A percentile compares a stretch with the other conserved stretches of the same genome.
Evolutionary conservation across 2,888 invertebrate species (phyloP).

Genomic region (Tineola bisselliella): DNA sequence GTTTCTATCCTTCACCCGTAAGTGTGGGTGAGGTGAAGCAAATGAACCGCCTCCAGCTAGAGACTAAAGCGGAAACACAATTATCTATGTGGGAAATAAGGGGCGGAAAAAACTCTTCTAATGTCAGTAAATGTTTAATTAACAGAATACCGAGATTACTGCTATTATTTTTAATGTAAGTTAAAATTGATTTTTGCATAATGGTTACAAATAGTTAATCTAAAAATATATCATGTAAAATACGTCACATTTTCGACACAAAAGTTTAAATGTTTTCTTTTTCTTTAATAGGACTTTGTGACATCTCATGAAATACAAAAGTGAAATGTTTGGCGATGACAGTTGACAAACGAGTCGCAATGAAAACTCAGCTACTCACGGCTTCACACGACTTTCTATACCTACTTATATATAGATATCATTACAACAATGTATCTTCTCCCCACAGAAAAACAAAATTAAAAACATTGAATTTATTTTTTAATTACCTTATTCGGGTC

Average conservation of each 20-base stretch:
- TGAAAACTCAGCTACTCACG: neutral
- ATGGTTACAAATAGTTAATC: too few relatives aligned
- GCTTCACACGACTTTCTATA: conserved; percentile 3
- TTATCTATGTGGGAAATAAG: conserved; percentile 3
- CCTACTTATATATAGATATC: neutral
- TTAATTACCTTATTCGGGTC: too few relatives aligned
- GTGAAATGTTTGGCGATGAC: conserved; percentile 1
- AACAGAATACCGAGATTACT: neutral
- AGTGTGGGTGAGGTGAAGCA: neutral
- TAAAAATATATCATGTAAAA: too few relatives aligned
- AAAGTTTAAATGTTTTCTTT: neutral
- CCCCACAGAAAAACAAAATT: too few relatives aligned
- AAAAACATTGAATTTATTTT: too few relatives aligned
- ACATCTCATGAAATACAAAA: neutral
- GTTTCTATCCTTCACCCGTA: neutral
- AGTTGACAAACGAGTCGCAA: conserved; percentile 4
- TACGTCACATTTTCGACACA: neutral
- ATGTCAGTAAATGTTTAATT: conserved; percentile 2
- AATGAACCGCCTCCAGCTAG: neutral
- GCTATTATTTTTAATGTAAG: too few relatives aligned
- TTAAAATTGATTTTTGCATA: too few relatives aligned
- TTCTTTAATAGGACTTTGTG: neutral
- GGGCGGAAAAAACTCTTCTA: neutral
- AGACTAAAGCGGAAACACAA: neutral
- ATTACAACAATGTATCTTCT: neutral